A percentile compares a stretch with the other conserved stretches of the same genome.
Conservation (phyloP, 2,888 invertebrate genomes). For the Aphidius colemani region DNA sequence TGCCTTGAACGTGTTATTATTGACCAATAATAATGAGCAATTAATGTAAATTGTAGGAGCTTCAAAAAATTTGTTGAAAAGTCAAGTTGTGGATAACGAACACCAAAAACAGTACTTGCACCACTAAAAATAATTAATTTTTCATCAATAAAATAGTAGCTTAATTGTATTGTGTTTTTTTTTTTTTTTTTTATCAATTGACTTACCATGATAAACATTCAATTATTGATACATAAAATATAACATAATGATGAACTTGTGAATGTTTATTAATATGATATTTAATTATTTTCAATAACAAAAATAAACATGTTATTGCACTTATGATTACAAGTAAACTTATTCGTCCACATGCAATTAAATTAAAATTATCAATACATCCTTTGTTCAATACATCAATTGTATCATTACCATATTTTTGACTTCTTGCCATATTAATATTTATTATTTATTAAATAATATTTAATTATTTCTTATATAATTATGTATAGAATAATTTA, state of each 20-base stretch:
- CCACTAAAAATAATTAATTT: constrained; percentile 50
- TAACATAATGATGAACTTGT: constrained; percentile 62
- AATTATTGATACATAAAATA: constrained; percentile 62
- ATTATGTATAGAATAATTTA: too few relatives aligned
- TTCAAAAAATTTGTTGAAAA: constrained; percentile 61
- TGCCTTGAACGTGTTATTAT: constrained; percentile 60
- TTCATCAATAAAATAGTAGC: too few relatives aligned
- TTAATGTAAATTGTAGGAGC: constrained; percentile 60
- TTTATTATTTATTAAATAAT: constrained; percentile 18
- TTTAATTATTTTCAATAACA: constrained; percentile 56
- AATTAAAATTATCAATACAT: constrained; percentile 59
- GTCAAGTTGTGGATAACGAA: constrained; percentile 60
- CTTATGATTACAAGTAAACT: constrained; percentile 58
- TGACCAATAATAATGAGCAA: constrained; percentile 64
- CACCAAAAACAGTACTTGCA: constrained; percentile 59
- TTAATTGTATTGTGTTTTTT: too few relatives aligned
- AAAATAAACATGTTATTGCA: constrained; percentile 55
- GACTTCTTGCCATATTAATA: constrained; percentile 42
- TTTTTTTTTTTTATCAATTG: background rate
- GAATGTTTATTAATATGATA: constrained; percentile 60
- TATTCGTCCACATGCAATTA: constrained; percentile 60
- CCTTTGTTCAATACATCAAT: constrained; percentile 59
- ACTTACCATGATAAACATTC: constrained; percentile 61
- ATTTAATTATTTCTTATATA: too few relatives aligned
- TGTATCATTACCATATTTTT: constrained; percentile 55